These are phyloP conservation scores for Phoenicopterus ruber DNA, from an alignment of 2,113 vertebrate genomes.

Conservation along the genomic window DNA sequence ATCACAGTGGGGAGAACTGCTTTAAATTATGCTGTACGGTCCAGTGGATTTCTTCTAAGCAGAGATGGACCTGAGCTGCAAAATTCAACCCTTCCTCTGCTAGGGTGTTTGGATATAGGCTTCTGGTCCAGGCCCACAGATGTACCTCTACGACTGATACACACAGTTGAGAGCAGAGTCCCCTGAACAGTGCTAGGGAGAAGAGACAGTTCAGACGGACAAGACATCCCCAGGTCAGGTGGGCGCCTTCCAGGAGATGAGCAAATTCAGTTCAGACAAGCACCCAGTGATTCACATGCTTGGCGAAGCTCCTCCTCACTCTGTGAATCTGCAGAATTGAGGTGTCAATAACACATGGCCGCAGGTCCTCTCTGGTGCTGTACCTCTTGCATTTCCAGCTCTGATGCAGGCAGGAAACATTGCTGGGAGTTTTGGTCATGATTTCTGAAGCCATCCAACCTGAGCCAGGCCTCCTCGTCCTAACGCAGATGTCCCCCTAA, in stretches of 20 bases:
- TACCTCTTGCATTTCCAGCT: constrained; percentile 47
- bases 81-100: constrained; percentile 66
- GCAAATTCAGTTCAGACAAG: constrained; percentile 55
- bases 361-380: constrained; percentile 25
- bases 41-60: constrained; percentile 47
- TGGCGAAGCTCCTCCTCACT: constrained; percentile 27
- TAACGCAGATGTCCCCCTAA: background rate
- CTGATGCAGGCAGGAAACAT: constrained; percentile 33
- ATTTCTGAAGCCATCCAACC: constrained; percentile 54
- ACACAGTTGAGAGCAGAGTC: constrained; percentile 57
- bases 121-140: constrained; percentile 58
- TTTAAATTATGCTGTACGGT: constrained; percentile 47
- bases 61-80: constrained; percentile 67
- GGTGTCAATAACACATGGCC: background rate
- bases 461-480: background rate
- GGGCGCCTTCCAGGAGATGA: constrained; percentile 26
- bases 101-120: constrained; percentile 51
- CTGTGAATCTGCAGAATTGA: constrained; percentile 55
- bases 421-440: constrained; percentile 48
- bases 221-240: constrained; percentile 51
- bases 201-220: constrained; percentile 51
- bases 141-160: constrained; percentile 44
- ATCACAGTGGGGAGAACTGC: constrained; percentile 64
- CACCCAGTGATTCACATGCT: constrained; percentile 49
- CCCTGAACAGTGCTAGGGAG: constrained; percentile 64